Evolutionary conservation across 2,888 invertebrate species (phyloP).

Genomic region (Ischnus inquisitorius): DNA sequence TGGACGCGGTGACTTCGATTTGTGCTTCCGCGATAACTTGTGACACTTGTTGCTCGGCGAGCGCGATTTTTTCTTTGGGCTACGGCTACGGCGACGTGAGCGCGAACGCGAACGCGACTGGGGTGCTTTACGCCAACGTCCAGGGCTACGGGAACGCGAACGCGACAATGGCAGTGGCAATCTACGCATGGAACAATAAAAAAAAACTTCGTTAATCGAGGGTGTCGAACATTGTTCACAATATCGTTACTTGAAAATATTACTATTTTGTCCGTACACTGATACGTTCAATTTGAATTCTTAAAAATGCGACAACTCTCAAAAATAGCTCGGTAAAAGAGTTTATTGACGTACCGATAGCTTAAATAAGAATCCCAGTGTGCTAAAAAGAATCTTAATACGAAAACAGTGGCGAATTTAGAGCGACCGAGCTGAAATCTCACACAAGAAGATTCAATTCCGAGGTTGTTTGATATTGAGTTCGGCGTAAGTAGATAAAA

Average conservation of each 20-base stretch:
- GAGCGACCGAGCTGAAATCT: too few relatives aligned
- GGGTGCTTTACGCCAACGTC: constrained; percentile 86
- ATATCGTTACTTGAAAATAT: background rate
- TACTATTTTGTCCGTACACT: background rate
- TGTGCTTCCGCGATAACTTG: constrained; percentile 85
- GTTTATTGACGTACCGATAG: too few relatives aligned
- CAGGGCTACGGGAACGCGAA: constrained; percentile 88
- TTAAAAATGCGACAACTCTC: too few relatives aligned
- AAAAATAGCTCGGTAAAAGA: too few relatives aligned
- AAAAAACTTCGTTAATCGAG: background rate
- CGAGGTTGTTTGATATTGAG: too few relatives aligned
- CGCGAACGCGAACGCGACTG: constrained; percentile 86
- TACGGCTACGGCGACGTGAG: constrained; percentile 84
- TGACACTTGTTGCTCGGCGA: constrained; percentile 84
- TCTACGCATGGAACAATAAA: constrained; percentile 63
- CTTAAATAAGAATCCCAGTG: too few relatives aligned
- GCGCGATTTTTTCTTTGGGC: constrained; percentile 84
- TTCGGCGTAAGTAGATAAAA: too few relatives aligned
- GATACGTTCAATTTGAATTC: background rate
- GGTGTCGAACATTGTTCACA: background rate
- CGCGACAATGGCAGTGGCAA: constrained; percentile 81
- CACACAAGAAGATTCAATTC: too few relatives aligned
- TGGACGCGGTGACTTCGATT: constrained; percentile 86
- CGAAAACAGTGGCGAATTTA: too few relatives aligned
- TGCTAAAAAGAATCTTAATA: too few relatives aligned